Evolutionary conservation across 2,888 invertebrate species (phyloP), one percentile per base, ranked within the genome.

Genomic region (Protophormia terraenovae): DNA sequence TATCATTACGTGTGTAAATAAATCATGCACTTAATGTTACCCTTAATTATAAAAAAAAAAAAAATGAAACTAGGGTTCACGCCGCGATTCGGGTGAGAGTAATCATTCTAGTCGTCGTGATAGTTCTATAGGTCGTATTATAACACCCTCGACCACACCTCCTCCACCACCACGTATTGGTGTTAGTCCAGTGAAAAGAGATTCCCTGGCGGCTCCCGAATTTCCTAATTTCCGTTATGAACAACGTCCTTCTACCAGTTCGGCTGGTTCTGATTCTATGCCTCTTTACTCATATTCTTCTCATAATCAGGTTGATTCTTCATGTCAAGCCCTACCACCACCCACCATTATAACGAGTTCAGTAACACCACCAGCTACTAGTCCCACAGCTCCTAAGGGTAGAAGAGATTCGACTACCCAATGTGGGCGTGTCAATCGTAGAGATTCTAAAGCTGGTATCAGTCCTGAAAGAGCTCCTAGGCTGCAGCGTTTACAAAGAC

Each of bases 341-440:
- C 97, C 97, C 4, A 97, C 96, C 22, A 97, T 97, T 83, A 95
- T 97, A 69, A 97, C 95, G 89, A 97, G 96, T 53, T 96, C 96
- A 80, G 97, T 97, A 22, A 97, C 97, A 41, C 97, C 97, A 16
- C 97, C 97, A 55, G 95, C 96, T 8, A 96, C 96, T 1, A 97
- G 97, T 45, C 97, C 97, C 0, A 95, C 96, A 0, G 94, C 94
- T 10, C 94, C 94, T 0, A 90, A 94, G 93, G 94, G 94, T 0
- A 93, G 97, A 29, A 94, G 97, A 78, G 97, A 97, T 90, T 97
- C 97, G 0, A 97, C 97, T 2, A 97, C 97, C 0, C 97, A 97
- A 93, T 97, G 97, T 89, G 95, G 96, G 5, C 92, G 94, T 16
- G 91, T 93, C 7, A 95, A 95, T 71, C 93, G 96, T 55, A 92